Conservation (phyloP, 2,888 invertebrate species). For the Polyommatus iphigenia region DNA sequence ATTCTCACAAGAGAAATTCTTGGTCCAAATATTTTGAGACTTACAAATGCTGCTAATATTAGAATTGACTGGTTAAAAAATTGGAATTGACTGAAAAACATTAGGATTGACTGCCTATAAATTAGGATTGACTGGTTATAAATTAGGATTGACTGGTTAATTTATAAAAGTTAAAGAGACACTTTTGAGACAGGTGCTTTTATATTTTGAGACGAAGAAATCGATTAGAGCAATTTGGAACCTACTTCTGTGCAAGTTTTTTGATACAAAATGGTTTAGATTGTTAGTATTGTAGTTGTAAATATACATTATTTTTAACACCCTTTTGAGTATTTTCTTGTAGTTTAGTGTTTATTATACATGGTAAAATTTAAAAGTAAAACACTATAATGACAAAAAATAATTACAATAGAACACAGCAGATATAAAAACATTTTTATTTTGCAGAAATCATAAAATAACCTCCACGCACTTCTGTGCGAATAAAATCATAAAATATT, state of each 20-base stretch:
- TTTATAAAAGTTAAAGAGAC: background rate
- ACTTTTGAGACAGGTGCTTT: background rate
- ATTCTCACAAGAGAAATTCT: constrained; percentile 1
- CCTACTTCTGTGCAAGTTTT: too few species aligned
- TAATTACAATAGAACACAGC: too few species aligned
- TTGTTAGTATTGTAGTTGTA: too few species aligned
- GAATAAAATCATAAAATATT: background rate
- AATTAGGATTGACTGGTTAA: background rate
- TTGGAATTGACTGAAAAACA: background rate
- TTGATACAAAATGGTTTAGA: background rate
- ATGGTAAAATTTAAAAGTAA: too few species aligned
- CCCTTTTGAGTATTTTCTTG: too few species aligned
- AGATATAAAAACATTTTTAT: too few species aligned
- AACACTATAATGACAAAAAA: too few species aligned
- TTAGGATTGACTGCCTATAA: background rate
- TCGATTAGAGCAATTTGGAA: background rate
- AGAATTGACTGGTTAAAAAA: background rate
- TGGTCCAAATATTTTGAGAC: background rate
- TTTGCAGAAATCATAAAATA: background rate
- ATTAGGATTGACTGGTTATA: too few species aligned
- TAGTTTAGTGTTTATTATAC: too few species aligned
- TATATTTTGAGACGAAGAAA: background rate
- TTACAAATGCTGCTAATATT: constrained; percentile 17
- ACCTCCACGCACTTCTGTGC: background rate
- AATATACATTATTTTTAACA: too few species aligned